A percentile compares a stretch with the other conserved stretches of the same genome.
Conservation (phyloP, 2,797 vertebrate species). For the Platyrinchus mystaceus region DNA sequence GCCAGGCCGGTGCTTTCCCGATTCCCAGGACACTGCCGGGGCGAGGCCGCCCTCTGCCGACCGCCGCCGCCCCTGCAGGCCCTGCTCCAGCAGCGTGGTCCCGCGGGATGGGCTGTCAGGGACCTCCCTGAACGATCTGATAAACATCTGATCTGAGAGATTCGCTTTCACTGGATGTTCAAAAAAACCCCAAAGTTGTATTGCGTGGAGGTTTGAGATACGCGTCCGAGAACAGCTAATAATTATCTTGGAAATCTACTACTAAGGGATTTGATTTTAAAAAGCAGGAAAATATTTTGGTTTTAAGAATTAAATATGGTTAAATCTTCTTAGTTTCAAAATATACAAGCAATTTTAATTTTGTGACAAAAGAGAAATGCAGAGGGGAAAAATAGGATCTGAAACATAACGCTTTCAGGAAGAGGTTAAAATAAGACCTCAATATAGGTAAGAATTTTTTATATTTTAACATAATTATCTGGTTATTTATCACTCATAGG, state of each 20-base stretch:
- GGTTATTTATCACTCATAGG: background rate
- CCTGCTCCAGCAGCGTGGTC: accelerated
- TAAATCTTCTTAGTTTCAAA: background rate
- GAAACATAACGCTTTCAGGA: background rate
- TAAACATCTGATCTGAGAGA: accelerated
- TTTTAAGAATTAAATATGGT: background rate
- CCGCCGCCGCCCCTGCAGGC: no score
- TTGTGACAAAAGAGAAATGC: background rate
- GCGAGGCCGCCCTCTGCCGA: conserved; percentile 62
- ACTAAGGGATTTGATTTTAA: background rate
- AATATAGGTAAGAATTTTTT: background rate
- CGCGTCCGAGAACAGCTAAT: background rate
- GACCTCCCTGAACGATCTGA: accelerated
- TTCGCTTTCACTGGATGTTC: accelerated
- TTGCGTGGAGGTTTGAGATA: no score
- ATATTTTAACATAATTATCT: background rate
- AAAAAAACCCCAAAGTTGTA: background rate
- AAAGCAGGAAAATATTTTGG: background rate
- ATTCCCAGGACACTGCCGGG: background rate
- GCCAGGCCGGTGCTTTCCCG: no score
- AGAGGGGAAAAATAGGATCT: background rate
- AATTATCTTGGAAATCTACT: background rate
- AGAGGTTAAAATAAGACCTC: background rate
- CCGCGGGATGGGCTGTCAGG: accelerated
- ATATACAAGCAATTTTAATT: background rate